Base-by-base conservation (phyloP, 2,888 invertebrate genomes). In the Sinelater perroti region DNA sequence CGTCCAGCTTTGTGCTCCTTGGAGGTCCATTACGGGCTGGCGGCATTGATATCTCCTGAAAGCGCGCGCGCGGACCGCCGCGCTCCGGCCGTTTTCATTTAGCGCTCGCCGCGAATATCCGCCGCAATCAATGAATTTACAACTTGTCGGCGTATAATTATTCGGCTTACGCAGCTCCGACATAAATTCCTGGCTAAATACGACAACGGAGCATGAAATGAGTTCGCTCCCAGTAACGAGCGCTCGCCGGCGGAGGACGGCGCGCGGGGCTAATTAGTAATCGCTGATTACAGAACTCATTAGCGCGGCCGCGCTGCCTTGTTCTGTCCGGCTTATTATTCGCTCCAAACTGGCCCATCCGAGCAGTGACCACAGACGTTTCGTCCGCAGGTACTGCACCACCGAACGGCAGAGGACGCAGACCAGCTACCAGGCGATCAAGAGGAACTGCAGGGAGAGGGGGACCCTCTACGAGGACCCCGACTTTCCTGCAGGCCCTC, bases 401-500 rank as follows among this genome's bases (percentile, higher is more conserved):
- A 75, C 78, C 30, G 82, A 81, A 67, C 72, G 81, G 35, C 73
- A 78, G 46, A 69, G 70, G 44, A 66, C 67, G 18, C 71, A 74
- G 30, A 72, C 78, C 3, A 82, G 79, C 61, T 84, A 82, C 68
- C 79, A 80, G 45, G 83, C 82, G 10, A 77, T 83, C 35, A 79
- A 80, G 49, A 72, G 83, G 60, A 72, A 79, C 8, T 83, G 84
- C 72, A 74, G 85, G 59, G 84, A 85, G 67, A 69, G 82, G 50
- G 84, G 84, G 1, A 73, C 80, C 10, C 76, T 85, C 13, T 87
- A 82, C 76, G 85, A 85, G 72, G 87, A 88, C 75, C 77, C 81
- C 0, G 85, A 85, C 65, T 87, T 87, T 75, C 82, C 82, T 8
- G 80, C 85, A 1, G 75, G 78, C 11, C 78, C 82, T 38, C 79